phyloP scores from a whole-genome alignment of 2,797 vertebrate species.

The Anguilla marmorata region DNA sequence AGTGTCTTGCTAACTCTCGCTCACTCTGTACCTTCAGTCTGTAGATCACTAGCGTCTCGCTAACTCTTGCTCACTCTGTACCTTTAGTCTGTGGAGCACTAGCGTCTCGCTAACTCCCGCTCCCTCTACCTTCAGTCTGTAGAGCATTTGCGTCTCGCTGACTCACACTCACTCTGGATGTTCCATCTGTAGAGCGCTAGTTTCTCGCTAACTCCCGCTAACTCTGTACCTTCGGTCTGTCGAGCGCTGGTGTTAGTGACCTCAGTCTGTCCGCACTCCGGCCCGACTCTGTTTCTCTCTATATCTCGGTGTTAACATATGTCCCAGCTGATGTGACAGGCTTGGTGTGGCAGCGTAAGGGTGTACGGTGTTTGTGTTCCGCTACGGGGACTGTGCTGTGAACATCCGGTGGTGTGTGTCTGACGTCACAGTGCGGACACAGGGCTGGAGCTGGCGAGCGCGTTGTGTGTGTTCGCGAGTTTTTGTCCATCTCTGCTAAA shows the following conservation, averaged over 20 bases:
- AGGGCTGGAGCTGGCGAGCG: neutral
- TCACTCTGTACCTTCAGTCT: too few species aligned
- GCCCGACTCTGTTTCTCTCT: neutral
- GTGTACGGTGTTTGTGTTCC: neutral
- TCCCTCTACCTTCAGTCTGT: too few species aligned
- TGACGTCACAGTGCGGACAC: neutral
- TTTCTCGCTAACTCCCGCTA: constrained; percentile 7
- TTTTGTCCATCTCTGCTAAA: constrained; percentile 16
- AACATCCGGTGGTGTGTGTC: neutral
- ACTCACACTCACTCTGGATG: too few species aligned
- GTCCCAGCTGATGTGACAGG: neutral
- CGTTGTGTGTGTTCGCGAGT: constrained; percentile 26
- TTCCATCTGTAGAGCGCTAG: too few species aligned
- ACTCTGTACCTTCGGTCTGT: constrained; percentile 42
- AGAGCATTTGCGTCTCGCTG: too few species aligned
- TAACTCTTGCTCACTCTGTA: neutral
- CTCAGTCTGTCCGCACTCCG: neutral
- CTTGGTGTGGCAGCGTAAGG: neutral
- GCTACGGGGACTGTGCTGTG: neutral
- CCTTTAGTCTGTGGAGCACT: too few species aligned
- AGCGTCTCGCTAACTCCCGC: too few species aligned
- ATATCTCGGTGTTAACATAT: neutral
- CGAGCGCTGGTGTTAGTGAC: constrained; percentile 37
- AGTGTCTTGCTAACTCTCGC: constrained; percentile 42
- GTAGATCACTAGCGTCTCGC: too few species aligned